phyloP scores from a whole-genome alignment of 2,113 vertebrate species.

The Phylloscopus trochilus region DNA sequence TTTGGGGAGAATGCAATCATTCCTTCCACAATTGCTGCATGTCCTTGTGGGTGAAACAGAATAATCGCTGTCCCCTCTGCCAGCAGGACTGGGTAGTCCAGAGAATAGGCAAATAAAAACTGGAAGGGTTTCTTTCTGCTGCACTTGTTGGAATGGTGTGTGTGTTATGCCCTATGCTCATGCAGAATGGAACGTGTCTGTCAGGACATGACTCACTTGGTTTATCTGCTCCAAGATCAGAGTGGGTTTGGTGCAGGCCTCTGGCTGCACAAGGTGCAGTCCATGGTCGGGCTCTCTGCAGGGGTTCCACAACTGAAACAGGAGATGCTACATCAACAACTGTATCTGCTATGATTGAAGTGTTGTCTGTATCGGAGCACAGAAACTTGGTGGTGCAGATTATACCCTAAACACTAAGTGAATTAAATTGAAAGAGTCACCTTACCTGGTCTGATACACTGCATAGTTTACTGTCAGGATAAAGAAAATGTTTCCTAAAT shows the following conservation, averaged over 20 bases:
- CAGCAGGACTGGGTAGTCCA: constrained; percentile 99
- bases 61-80: constrained; percentile 97
- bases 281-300: neutral
- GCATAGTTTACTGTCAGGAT: neutral
- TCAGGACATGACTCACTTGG: neutral
- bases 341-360: constrained; percentile 2
- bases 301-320: neutral
- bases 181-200: neutral
- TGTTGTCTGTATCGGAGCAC: neutral
- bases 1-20: constrained; percentile 99
- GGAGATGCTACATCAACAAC: neutral
- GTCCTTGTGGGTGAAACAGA: constrained; percentile 99
- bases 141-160: neutral
- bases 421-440: neutral
- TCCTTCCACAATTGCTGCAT: constrained; percentile 99
- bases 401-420: neutral
- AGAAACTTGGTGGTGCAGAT: neutral
- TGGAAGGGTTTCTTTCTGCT: neutral
- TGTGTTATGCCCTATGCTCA: neutral
- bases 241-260: neutral
- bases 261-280: neutral
- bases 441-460: neutral
- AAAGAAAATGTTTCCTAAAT: neutral
- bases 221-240: neutral
- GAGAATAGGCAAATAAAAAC: constrained; percentile 92